Conservation (phyloP, 2,797 vertebrate species). For the Etheostoma nigrum region DNA sequence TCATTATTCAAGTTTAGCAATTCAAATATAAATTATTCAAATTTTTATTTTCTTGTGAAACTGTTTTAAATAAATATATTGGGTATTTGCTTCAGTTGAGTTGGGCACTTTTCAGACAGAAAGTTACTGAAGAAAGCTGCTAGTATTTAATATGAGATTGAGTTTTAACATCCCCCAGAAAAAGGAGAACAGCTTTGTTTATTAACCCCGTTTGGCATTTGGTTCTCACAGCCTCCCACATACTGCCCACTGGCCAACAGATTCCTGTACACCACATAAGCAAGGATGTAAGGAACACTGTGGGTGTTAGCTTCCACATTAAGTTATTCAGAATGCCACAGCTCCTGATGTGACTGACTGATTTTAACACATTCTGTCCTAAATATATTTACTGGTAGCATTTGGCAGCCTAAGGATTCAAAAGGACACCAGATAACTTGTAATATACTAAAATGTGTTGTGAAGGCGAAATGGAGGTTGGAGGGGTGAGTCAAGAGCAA, state of each 20-base stretch:
- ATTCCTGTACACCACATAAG: background rate
- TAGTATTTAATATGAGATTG: background rate
- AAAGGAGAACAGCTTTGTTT: slow-evolving; percentile 37
- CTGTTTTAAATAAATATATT: background rate
- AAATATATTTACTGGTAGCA: background rate
- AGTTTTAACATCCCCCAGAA: slow-evolving; percentile 2
- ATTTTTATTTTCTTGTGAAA: background rate
- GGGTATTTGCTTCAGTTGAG: background rate
- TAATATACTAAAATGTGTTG: background rate
- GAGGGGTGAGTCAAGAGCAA: background rate
- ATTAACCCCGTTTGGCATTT: background rate
- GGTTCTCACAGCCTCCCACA: slow-evolving; percentile 1
- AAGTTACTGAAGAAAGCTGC: background rate
- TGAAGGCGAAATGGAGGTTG: background rate
- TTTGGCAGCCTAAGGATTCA: too few relatives aligned
- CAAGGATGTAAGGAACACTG: background rate
- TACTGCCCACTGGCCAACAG: too few relatives aligned
- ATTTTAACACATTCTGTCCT: too few relatives aligned
- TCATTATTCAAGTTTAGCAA: too few relatives aligned
- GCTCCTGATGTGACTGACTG: too few relatives aligned
- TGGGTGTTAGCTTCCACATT: background rate
- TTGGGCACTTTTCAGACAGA: background rate
- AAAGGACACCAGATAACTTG: background rate
- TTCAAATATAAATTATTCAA: too few relatives aligned
- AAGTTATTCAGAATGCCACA: background rate